Conservation (phyloP, 2,888 invertebrate genomes). For the Callinectes sapidus region DNA sequence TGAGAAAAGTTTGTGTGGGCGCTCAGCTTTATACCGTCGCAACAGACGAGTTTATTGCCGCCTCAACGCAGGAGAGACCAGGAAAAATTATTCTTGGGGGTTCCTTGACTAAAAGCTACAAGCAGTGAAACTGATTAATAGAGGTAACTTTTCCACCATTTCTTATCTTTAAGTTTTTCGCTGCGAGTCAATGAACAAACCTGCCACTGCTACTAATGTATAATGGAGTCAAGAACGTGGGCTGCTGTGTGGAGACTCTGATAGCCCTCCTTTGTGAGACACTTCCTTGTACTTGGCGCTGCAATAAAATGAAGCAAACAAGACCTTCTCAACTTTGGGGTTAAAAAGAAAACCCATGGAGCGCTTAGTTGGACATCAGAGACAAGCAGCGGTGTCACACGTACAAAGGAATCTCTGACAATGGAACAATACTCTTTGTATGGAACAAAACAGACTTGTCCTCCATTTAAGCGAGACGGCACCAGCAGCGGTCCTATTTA, state of each 20-base stretch:
- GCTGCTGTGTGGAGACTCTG: not conserved
- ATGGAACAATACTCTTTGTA: slow-evolving; percentile 16
- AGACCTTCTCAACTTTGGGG: not conserved
- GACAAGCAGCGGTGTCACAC: not conserved
- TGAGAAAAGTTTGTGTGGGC: not conserved
- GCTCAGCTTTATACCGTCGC: not conserved
- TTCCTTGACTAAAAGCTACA: not conserved
- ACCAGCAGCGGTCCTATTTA: not conserved
- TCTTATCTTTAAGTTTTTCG: not conserved
- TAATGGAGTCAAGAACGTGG: not conserved
- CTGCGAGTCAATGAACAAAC: not conserved
- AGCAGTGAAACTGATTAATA: not conserved
- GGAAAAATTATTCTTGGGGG: not conserved
- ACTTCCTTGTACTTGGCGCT: not conserved
- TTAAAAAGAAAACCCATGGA: not conserved
- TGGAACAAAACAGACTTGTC: not conserved
- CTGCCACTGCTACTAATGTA: not conserved
- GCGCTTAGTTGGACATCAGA: not conserved
- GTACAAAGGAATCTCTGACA: not conserved
- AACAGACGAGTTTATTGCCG: not conserved
- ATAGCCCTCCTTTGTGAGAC: not conserved
- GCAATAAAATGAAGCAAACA: not conserved
- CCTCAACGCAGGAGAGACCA: not conserved
- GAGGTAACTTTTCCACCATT: not conserved
- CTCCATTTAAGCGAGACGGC: not conserved